Evolutionary conservation across 2,113 vertebrate genomes (phyloP).

Genomic region (Marmota flaviventris): DNA sequence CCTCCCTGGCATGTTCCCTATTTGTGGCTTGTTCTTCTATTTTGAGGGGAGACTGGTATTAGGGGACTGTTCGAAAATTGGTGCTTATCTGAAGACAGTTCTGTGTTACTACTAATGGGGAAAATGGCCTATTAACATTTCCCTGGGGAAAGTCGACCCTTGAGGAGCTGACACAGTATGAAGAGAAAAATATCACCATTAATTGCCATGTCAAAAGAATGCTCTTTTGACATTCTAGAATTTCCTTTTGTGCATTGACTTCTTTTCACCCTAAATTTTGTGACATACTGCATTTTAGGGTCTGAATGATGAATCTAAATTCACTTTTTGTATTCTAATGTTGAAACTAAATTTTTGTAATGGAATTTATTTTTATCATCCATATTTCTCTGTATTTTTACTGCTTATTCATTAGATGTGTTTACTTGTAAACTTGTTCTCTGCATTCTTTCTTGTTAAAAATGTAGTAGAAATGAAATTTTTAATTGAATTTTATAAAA

Average conservation of each 20-base stretch:
- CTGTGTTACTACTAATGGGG: background rate
- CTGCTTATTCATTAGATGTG: background rate
- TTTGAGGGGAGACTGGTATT: background rate
- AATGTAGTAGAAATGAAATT: background rate
- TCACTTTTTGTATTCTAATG: background rate
- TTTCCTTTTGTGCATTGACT: background rate
- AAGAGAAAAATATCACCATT: background rate
- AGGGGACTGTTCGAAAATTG: conserved; percentile 14
- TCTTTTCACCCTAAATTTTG: background rate
- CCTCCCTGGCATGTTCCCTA: background rate
- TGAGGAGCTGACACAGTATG: background rate
- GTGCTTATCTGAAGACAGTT: background rate
- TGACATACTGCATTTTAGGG: background rate
- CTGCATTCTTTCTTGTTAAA: background rate
- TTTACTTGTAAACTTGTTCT: background rate
- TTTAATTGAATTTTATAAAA: background rate
- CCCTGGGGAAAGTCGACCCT: background rate
- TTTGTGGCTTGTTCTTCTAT: background rate
- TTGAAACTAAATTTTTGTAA: background rate
- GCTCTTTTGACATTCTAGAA: background rate
- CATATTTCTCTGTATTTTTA: background rate
- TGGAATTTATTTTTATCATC: background rate
- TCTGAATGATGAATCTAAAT: background rate
- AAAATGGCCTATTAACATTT: conserved; percentile 17
- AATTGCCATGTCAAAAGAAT: background rate